phyloP scores from a whole-genome alignment of 2,113 vertebrate genomes.

The Nothobranchius furzeri region DNA sequence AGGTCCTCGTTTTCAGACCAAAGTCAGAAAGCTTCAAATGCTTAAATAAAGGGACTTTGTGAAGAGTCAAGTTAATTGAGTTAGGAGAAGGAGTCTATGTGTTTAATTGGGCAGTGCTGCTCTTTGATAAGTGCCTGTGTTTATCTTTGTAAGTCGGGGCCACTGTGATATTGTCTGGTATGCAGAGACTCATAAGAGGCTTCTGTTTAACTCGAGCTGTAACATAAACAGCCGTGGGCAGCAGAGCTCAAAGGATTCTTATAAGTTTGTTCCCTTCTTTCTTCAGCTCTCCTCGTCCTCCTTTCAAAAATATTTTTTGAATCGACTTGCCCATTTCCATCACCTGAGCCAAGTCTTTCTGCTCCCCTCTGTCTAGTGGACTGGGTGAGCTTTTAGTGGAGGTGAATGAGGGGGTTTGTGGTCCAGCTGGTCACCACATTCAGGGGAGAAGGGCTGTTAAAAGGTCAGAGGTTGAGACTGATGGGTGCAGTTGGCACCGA shows the following conservation, averaged over 20 bases:
- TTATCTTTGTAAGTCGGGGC: constrained; percentile 70
- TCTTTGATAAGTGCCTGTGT: constrained; percentile 72
- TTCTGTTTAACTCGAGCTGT: constrained; percentile 70
- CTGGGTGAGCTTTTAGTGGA: constrained; percentile 38
- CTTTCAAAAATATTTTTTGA: not conserved
- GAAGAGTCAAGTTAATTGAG: constrained; percentile 60
- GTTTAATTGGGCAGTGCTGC: constrained; percentile 60
- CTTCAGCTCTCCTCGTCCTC: constrained; percentile 6
- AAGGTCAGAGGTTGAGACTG: constrained; percentile 54
- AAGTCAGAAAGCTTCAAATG: constrained; percentile 63
- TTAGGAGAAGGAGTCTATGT: constrained; percentile 64
- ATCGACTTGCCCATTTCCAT: not conserved
- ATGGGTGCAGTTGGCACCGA: constrained; percentile 60
- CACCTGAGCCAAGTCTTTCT: not conserved
- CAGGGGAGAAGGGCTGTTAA: constrained; percentile 57
- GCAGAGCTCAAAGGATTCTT: constrained; percentile 50
- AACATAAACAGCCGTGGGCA: constrained; percentile 70
- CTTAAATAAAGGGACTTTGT: constrained; percentile 61
- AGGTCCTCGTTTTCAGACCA: constrained; percentile 39
- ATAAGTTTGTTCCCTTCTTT: constrained; percentile 40
- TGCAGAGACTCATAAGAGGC: constrained; percentile 70
- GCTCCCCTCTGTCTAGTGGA: constrained; percentile 33
- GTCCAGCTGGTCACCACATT: constrained; percentile 51
- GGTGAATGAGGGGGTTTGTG: constrained; percentile 37
- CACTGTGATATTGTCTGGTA: constrained; percentile 79